Conservation (phyloP, 2,888 invertebrate genomes). For the Loripinus fragilis region DNA sequence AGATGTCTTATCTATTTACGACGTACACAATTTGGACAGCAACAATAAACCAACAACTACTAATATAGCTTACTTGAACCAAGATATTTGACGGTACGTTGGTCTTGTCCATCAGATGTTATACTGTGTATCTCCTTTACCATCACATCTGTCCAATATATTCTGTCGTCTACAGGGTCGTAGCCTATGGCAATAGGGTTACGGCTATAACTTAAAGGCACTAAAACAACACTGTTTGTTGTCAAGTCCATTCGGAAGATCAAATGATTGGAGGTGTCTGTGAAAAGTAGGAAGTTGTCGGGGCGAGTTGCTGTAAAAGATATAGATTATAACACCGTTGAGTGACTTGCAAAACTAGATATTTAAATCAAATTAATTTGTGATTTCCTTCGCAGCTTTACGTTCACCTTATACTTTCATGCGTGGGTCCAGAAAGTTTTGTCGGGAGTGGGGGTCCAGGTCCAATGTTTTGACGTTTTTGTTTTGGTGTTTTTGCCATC, state of each 20-base stretch:
- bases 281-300: constrained; percentile 71
- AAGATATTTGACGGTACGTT: constrained; percentile 46
- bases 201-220: constrained; percentile 80
- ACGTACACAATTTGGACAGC: too few relatives aligned
- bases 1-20: too few relatives aligned
- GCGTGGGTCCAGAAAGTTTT: too few relatives aligned
- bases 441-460: too few relatives aligned
- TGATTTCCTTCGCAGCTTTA: too few relatives aligned
- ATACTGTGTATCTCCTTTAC: constrained; percentile 56
- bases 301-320: constrained; percentile 46
- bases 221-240: constrained; percentile 64
- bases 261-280: constrained; percentile 85
- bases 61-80: constrained; percentile 38
- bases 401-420: too few relatives aligned
- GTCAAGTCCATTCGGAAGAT: constrained; percentile 92
- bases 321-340: too few relatives aligned
- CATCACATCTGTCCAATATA: constrained; percentile 91
- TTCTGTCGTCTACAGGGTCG: constrained; percentile 89
- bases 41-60: too few relatives aligned
- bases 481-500: too few relatives aligned
- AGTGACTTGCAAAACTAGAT: too few relatives aligned
- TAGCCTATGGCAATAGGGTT: constrained; percentile 93
- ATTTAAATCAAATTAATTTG: too few relatives aligned
- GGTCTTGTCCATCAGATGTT: constrained; percentile 52
- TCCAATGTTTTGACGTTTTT: too few relatives aligned